Base-by-base conservation (phyloP, 2,888 invertebrate species). In the Ornithoptera alexandrae region DNA sequence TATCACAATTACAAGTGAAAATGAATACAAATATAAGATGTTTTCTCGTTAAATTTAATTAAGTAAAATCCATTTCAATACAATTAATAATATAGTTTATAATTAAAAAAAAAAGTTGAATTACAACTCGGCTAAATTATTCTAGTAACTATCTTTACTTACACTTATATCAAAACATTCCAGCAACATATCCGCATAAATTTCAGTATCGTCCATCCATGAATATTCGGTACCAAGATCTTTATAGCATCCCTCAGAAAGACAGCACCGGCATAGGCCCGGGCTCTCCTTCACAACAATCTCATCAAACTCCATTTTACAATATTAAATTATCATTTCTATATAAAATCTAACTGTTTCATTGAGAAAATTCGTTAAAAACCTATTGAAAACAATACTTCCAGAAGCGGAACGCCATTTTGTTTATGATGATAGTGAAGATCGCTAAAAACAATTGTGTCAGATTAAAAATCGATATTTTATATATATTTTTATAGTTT, bases 131-230 rank as follows among this genome's bases (percentile, higher is more conserved):
- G 3, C 30, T 4, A 30, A 30, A 30, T 15, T 15, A 46, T 46
- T 15, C 1, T 1, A 46, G 15, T 39, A 39, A 39, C 10, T 46
- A 46, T 8, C 5, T 42, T 66, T 68, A 88, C 90, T 89, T 78
- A 92, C 92, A 72, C 90, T 86, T 71, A 92, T 89, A 87, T 91
- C 92, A 73, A 92, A 92, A 76, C 92, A 92, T 81, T 92, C 92
- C 10, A 91, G 76, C 10, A 92, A 76, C 88, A 92, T 92, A 80
- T 92, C 92, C 2, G 92, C 92, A 70, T 92, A 92, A n/a, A 92
- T 82, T 78, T 92, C 92, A 1, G 84, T 88, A 39, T 92, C 91
- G 58, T 84, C 88, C 90, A 92, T 90, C 92, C 92, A 92, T 69
- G 78, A 78, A 69, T 92, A 92, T 70, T 91, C 92, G 0, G 87